These are phyloP conservation scores for Bubo blakistoni DNA, from an alignment of 2,113 vertebrate genomes.

Conservation along the genomic window DNA sequence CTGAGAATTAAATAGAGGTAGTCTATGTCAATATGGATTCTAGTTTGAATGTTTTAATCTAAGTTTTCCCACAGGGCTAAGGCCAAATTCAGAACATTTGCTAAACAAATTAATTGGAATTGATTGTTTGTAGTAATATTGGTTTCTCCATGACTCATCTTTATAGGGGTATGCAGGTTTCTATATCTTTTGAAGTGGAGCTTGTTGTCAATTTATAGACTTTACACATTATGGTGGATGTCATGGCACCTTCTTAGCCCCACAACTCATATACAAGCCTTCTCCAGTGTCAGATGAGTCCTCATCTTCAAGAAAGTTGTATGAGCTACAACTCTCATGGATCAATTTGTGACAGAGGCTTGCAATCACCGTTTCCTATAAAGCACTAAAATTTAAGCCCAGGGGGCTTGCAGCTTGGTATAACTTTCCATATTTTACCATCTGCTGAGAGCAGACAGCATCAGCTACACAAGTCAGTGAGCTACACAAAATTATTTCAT, in stretches of 20 bases:
- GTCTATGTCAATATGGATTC: not conserved
- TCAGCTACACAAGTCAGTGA: not conserved
- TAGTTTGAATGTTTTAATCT: not conserved
- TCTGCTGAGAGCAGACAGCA: not conserved
- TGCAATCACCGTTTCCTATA: not conserved
- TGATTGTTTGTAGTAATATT: not conserved
- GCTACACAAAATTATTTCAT: not conserved
- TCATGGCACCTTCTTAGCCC: not conserved
- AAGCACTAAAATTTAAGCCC: not conserved
- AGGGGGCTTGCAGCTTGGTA: not conserved
- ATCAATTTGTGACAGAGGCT: not conserved
- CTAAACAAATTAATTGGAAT: not conserved
- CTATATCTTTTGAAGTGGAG: not conserved
- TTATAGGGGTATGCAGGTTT: not conserved
- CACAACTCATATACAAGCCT: not conserved
- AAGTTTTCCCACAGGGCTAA: not conserved
- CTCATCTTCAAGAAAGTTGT: not conserved
- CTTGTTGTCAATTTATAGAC: not conserved
- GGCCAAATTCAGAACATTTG: not conserved
- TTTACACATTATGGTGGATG: not conserved
- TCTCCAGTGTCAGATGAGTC: not conserved
- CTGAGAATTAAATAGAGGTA: not conserved
- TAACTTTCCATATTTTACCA: not conserved
- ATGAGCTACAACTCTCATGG: not conserved
- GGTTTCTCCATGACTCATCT: rapidly evolving